phyloP scores from a whole-genome alignment of 2,888 invertebrate genomes.

The Drosophila niveifrons region DNA sequence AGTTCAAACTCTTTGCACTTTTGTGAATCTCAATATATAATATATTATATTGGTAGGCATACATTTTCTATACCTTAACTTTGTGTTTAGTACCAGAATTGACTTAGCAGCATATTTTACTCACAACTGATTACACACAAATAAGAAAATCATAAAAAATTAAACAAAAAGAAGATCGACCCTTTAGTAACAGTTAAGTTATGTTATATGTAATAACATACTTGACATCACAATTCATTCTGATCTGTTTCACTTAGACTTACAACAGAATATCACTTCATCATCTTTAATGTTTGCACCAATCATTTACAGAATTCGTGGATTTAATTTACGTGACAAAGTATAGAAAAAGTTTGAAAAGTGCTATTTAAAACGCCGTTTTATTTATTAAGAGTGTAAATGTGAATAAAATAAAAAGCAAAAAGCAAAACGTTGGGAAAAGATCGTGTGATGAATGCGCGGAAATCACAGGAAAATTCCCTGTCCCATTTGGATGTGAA shows the following conservation, averaged over 20 bases:
- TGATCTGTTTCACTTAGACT: neutral
- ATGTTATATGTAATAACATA: too few species aligned
- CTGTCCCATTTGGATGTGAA: slow-evolving; percentile 84
- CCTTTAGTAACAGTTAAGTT: too few species aligned
- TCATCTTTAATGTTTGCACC: slow-evolving; percentile 8
- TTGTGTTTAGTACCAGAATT: too few species aligned
- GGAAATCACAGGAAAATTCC: slow-evolving; percentile 83
- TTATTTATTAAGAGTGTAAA: slow-evolving; percentile 16
- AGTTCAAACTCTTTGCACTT: too few species aligned
- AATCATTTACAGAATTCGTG: slow-evolving; percentile 13
- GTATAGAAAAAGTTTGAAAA: slow-evolving; percentile 11
- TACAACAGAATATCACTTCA: neutral
- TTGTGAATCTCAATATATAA: too few species aligned
- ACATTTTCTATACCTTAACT: too few species aligned
- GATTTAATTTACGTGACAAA: neutral
- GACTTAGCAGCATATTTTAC: too few species aligned
- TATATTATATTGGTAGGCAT: too few species aligned
- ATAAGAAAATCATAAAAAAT: too few species aligned
- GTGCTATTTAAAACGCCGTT: neutral
- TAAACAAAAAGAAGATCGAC: too few species aligned
- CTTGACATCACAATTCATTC: too few species aligned
- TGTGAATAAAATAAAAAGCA: slow-evolving; percentile 3
- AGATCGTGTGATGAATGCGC: slow-evolving; percentile 83
- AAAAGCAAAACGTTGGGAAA: slow-evolving; percentile 28
- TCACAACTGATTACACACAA: too few species aligned